Evolutionary conservation across 2,113 vertebrate species (phyloP), one percentile per base, ranked within the genome.

Genomic region (Alectura lathami): DNA sequence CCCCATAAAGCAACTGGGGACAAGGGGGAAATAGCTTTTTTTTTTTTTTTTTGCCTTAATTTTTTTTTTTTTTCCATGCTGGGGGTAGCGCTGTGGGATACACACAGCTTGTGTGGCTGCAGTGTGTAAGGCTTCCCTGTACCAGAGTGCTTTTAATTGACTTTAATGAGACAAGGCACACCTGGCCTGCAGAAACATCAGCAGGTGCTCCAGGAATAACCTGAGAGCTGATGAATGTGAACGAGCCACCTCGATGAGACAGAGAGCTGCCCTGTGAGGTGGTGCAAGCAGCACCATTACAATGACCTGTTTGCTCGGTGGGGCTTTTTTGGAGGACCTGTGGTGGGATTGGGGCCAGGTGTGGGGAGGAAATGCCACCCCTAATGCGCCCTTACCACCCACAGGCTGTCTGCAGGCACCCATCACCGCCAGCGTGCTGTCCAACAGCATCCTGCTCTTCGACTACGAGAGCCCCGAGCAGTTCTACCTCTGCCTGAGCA

Each of bases 401-500:
- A 3, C 96, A 96, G 86, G 60, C 75, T 98, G 98, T 43, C 3
- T 2, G 10, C 57, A 0, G 0, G 0, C 4, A 2, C 83, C 95
- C 64, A 91, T 98, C 95, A 96, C 93, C 0, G 38, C 93, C 4
- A 84, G 27, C 50, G 59, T 27, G 2, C 13, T 98, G 26, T 7
- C 2, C 0, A 51, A 96, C 3, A 1, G 40, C 14, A 0, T 79
- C 15, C 30, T 78, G 4, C 0, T 62, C 20, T 1, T 96, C 4
- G 1, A 0, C 30, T 98, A 98, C 0, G 8, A 62, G 50, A 16
- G 0, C 1, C 69, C 67, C 0, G 5, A 78, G 6, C 24, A 98
- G 91, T 90, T 98, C 0, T 22, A 96, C 20, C 70, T 83, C 7
- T 98, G 98, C 83, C 94, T 98, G 83, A 94, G 93, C 18, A 47